Conservation (phyloP, 2,113 vertebrate species). For the Syrrhaptes paradoxus region DNA sequence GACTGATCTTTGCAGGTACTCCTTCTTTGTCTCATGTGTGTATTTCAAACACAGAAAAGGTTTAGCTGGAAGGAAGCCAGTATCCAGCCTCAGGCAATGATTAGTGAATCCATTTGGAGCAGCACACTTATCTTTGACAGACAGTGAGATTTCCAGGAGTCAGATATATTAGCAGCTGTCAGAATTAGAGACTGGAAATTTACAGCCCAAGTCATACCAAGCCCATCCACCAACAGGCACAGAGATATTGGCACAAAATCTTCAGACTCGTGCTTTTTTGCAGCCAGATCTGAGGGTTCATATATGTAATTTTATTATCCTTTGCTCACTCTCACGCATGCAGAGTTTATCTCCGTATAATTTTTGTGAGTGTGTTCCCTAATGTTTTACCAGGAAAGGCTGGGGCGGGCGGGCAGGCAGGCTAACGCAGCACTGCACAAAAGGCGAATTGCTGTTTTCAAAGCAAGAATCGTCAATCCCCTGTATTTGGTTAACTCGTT, state of each 20-base stretch:
- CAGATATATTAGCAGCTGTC: constrained; percentile 65
- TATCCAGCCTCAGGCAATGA: constrained; percentile 58
- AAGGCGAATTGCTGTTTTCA: background rate
- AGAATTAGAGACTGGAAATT: constrained; percentile 30
- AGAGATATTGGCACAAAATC: background rate
- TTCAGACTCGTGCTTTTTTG: background rate
- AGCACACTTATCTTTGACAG: constrained; percentile 70
- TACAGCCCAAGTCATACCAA: background rate
- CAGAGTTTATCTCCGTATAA: background rate
- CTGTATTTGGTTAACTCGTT: background rate
- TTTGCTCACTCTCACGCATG: background rate
- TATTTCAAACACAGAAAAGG: constrained; percentile 51
- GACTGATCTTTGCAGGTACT: constrained; percentile 47
- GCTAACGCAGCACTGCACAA: background rate
- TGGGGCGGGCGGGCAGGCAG: background rate
- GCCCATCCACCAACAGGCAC: background rate
- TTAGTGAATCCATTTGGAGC: constrained; percentile 65
- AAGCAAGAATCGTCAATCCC: background rate
- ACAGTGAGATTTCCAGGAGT: constrained; percentile 57
- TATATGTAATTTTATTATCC: background rate
- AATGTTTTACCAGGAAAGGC: background rate
- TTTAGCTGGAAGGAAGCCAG: constrained; percentile 67
- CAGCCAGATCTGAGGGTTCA: background rate
- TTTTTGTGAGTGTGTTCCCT: background rate
- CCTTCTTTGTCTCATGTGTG: constrained; percentile 42